Evolutionary conservation across 2,797 vertebrate species (phyloP).

Genomic region (Limnodromus scolopaceus): DNA sequence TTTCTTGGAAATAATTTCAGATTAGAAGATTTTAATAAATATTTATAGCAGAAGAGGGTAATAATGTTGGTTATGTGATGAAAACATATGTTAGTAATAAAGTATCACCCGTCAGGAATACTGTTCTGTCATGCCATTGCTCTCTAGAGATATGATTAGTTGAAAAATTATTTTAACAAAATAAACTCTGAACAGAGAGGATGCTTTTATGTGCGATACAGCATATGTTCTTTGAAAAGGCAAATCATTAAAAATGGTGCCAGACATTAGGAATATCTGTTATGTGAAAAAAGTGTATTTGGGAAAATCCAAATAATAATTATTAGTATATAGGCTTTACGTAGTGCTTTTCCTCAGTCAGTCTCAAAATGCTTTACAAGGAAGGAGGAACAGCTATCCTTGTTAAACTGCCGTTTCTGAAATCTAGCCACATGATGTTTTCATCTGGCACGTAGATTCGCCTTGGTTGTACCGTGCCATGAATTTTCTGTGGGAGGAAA

Average conservation of each 20-base stretch:
- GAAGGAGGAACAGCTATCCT: not conserved
- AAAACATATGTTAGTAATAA: not conserved
- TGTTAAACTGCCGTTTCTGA: not conserved
- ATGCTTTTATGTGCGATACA: not conserved
- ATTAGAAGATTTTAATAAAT: not conserved
- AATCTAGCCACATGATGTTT: not conserved
- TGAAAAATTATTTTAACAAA: not conserved
- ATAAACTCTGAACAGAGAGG: not conserved
- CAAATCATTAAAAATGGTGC: not conserved
- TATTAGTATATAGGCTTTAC: not conserved
- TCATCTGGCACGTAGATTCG: not conserved
- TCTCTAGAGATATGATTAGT: not conserved
- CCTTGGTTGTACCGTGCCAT: not conserved
- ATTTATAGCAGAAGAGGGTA: not conserved
- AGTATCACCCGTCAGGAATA: not conserved
- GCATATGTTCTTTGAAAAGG: not conserved
- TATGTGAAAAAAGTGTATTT: not conserved
- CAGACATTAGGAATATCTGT: not conserved
- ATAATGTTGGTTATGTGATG: not conserved
- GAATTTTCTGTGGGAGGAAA: not conserved
- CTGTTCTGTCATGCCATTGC: not conserved
- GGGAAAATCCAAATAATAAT: not conserved
- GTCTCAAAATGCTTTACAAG: not conserved
- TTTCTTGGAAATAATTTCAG: not conserved
- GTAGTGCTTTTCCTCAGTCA: not conserved